Conservation (phyloP, 2,797 vertebrate species). For the Lerista edwardsae region DNA sequence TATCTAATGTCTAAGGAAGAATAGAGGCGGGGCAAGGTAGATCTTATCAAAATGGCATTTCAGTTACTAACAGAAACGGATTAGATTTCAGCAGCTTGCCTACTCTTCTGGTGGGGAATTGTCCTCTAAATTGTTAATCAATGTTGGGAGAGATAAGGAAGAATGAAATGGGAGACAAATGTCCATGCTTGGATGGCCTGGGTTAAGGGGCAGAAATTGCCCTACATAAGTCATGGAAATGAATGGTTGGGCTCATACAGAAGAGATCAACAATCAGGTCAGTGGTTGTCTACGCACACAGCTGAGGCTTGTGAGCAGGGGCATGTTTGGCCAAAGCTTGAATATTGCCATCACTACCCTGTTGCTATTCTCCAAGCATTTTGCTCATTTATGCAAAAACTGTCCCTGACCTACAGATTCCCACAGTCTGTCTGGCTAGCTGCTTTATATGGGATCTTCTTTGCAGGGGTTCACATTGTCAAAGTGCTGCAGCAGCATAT, state of each 20-base stretch:
- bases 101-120: too few species aligned
- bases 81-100: background rate
- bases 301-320: too few species aligned
- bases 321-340: background rate
- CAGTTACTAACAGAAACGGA: background rate
- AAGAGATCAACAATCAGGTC: background rate
- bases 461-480: background rate
- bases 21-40: background rate
- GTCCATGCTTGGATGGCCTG: too few species aligned
- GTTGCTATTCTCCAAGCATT: background rate
- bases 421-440: background rate
- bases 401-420: background rate
- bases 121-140: too few species aligned
- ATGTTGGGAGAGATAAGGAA: too few species aligned
- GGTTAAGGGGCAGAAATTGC: background rate
- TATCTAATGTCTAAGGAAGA: background rate
- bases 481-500: background rate
- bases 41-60: background rate
- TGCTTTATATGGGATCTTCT: background rate
- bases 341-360: background rate
- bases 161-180: too few species aligned
- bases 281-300: background rate
- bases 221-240: background rate
- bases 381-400: background rate
- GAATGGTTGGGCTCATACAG: background rate